Conservation (phyloP, 2,888 invertebrate genomes). For the Oithona nana region DNA sequence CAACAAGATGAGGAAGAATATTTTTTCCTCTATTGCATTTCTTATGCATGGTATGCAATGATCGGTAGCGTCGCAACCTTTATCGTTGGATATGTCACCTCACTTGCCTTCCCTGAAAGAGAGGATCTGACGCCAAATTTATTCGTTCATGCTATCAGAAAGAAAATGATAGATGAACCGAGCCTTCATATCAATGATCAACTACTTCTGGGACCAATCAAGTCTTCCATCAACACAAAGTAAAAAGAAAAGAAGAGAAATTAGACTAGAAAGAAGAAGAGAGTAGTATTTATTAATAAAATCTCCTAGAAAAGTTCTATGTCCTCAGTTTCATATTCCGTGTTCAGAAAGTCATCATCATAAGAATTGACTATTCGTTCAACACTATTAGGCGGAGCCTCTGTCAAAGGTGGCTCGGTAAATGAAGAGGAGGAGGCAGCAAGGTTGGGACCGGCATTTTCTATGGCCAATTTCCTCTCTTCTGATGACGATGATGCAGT, state of each 20-base stretch:
- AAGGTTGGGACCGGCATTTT: too few relatives aligned
- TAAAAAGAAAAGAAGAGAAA: too few relatives aligned
- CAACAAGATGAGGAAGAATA: slow-evolving; percentile 19
- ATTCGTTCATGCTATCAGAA: too few relatives aligned
- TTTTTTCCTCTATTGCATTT: slow-evolving; percentile 28
- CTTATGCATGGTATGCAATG: slow-evolving; percentile 33
- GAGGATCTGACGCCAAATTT: too few relatives aligned
- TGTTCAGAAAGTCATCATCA: slow-evolving; percentile 7
- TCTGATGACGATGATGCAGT: background rate
- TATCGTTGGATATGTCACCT: slow-evolving; percentile 24
- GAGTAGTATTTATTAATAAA: too few relatives aligned
- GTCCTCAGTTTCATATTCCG: slow-evolving; percentile 1
- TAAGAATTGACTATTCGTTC: background rate
- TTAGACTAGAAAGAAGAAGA: too few relatives aligned
- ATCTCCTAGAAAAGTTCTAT: slow-evolving; percentile 9
- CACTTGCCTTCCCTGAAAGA: too few relatives aligned
- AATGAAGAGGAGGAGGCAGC: background rate
- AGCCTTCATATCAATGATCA: too few relatives aligned
- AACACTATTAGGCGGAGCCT: slow-evolving; percentile 12
- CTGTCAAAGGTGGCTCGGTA: background rate
- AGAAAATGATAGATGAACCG: too few relatives aligned
- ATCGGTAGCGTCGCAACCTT: slow-evolving; percentile 26
- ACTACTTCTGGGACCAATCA: too few relatives aligned
- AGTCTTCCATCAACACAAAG: too few relatives aligned
- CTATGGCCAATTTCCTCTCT: too few relatives aligned